Percentiles rank a stretch among this genome's conserved stretches.
Evolutionary conservation across 2,888 invertebrate genomes (phyloP).

Genomic region (Hipparchia sbordonii): DNA sequence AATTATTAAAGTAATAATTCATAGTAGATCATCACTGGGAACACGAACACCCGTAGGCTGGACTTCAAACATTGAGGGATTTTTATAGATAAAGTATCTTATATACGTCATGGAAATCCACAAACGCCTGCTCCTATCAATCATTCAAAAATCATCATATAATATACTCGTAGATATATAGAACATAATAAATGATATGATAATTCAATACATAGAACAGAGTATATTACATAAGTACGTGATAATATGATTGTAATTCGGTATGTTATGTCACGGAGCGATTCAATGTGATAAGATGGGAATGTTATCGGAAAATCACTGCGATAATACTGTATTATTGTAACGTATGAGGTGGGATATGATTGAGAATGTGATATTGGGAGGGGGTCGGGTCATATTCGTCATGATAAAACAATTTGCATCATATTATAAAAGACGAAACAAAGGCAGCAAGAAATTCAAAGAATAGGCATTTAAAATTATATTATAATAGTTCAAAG

Average conservation of each 20-base stretch:
- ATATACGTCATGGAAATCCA: not conserved
- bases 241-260: constrained; percentile 44
- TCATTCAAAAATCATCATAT: constrained; percentile 1
- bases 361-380: constrained; percentile 10
- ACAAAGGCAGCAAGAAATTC: too few species aligned
- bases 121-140: not conserved
- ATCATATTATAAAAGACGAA: too few species aligned
- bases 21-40: too few species aligned
- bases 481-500: too few species aligned
- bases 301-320: constrained; percentile 29
- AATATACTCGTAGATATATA: constrained; percentile 3
- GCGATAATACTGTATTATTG: not conserved
- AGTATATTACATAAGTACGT: constrained; percentile 50
- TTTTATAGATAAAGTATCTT: too few species aligned
- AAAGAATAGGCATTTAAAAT: too few species aligned
- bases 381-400: not conserved
- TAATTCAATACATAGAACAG: constrained; percentile 3
- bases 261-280: constrained; percentile 46
- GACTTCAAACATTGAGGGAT: too few species aligned
- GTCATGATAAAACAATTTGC: not conserved
- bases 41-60: not conserved
- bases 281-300: constrained; percentile 21
- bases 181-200: not conserved
- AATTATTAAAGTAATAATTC: too few species aligned
- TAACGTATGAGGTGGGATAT: constrained; percentile 8